Evolutionary conservation across 2,888 invertebrate species (phyloP).

Genomic region (Pristionchus mayeri): DNA sequence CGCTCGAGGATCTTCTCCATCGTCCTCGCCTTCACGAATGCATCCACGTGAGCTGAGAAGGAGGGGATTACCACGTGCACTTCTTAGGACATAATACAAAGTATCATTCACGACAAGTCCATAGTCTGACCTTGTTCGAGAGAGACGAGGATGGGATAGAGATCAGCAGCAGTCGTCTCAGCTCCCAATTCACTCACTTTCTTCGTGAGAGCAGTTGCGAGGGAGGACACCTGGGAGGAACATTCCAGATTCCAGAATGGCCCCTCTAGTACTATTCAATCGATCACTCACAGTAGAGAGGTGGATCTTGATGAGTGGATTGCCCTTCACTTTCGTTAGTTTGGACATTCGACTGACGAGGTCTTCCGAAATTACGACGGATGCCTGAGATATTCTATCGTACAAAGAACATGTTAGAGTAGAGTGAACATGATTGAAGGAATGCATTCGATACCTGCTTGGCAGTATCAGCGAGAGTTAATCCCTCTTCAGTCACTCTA

Average conservation of each 20-base stretch:
- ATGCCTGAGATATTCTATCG: not conserved
- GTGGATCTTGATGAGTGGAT: constrained; percentile 45
- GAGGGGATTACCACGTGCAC: too few species aligned
- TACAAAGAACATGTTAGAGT: not conserved
- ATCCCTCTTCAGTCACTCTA: constrained; percentile 1
- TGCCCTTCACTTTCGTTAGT: not conserved
- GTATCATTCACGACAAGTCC: not conserved
- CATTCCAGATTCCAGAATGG: not conserved
- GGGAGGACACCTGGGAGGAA: not conserved
- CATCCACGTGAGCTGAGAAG: constrained; percentile 39
- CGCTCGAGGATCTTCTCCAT: constrained; percentile 37
- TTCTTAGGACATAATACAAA: too few species aligned
- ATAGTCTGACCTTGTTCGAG: not conserved
- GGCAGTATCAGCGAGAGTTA: constrained; percentile 34
- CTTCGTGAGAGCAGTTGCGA: constrained; percentile 1
- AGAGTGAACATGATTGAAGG: too few species aligned
- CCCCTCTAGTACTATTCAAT: not conserved
- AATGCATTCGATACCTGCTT: constrained; percentile 26
- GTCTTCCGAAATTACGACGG: constrained; percentile 28
- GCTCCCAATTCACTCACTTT: constrained; percentile 8
- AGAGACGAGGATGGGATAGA: constrained; percentile 26
- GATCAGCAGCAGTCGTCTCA: not conserved
- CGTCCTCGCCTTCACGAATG: not conserved
- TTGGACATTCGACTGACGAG: constrained; percentile 13
- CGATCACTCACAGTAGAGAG: not conserved